These are phyloP conservation scores for Heliconius ismenius DNA, from an alignment of 2,888 invertebrate species.

Conservation along the genomic window DNA sequence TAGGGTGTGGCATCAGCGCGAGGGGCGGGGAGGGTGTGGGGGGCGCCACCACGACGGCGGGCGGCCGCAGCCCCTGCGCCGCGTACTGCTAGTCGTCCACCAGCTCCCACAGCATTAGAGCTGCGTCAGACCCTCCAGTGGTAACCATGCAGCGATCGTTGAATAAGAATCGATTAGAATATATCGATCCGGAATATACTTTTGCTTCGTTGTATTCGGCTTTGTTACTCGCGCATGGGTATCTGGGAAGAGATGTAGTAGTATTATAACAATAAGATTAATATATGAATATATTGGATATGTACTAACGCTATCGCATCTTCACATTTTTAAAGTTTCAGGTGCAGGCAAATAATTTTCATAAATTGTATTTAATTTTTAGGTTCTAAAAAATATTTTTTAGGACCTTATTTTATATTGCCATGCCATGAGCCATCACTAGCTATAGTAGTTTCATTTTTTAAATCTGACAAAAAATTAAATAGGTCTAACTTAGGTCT, in stretches of 20 bases:
- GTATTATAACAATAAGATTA: neutral
- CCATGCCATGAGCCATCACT: too few relatives aligned
- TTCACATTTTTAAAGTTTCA: too few relatives aligned
- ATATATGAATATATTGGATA: neutral
- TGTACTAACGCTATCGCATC: neutral
- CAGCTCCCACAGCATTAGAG: constrained; percentile 94
- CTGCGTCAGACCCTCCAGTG: constrained; percentile 93
- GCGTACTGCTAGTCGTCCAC: constrained; percentile 86
- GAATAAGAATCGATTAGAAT: constrained; percentile 90
- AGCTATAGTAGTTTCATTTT: too few relatives aligned
- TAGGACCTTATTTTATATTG: too few relatives aligned
- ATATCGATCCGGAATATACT: constrained; percentile 91
- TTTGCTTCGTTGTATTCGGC: constrained; percentile 94
- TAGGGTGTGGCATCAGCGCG: constrained; percentile 54
- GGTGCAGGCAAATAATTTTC: too few relatives aligned
- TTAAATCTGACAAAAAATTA: too few relatives aligned
- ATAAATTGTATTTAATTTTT: too few relatives aligned
- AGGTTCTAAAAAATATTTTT: too few relatives aligned
- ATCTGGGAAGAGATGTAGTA: constrained; percentile 71
- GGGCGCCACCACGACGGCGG: constrained; percentile 68
- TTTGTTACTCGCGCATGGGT: constrained; percentile 92
- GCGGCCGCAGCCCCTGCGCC: constrained; percentile 64
- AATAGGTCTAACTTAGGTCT: too few relatives aligned
- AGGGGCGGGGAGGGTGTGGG: constrained; percentile 71
- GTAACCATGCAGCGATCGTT: constrained; percentile 93